phyloP scores from a whole-genome alignment of 2,797 vertebrate genomes.

The Anas capensis region DNA sequence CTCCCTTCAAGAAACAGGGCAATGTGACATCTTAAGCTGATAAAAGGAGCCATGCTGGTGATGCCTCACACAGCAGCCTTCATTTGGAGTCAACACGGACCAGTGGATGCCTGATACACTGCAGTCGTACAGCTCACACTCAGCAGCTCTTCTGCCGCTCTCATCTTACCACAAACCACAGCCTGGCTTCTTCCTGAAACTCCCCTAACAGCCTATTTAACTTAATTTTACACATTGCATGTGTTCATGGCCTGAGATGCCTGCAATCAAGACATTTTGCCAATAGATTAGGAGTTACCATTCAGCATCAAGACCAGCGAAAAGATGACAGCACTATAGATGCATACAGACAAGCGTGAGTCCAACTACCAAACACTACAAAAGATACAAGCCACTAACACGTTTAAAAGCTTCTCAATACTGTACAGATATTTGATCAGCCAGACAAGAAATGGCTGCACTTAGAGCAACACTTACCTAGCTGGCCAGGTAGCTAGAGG shows the following conservation, averaged over 20 bases:
- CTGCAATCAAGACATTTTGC: neutral
- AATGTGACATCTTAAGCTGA: rapidly evolving
- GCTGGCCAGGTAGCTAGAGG: neutral
- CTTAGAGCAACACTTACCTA: neutral
- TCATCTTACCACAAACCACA: rapidly evolving
- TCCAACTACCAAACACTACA: neutral
- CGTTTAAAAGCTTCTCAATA: neutral
- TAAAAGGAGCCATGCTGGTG: neutral
- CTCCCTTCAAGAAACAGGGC: neutral
- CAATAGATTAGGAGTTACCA: neutral
- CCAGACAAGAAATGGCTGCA: neutral
- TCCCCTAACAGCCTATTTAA: neutral
- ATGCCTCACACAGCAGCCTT: neutral
- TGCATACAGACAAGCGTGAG: rapidly evolving
- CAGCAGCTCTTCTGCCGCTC: neutral
- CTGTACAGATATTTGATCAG: neutral
- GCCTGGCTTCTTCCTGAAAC: rapidly evolving
- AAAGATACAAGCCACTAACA: neutral
- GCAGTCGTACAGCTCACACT: rapidly evolving
- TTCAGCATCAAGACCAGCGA: neutral
- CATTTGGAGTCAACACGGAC: neutral
- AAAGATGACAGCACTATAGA: neutral
- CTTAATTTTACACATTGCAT: neutral
- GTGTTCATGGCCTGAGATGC: neutral
- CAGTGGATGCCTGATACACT: rapidly evolving